Evolutionary conservation across 2,797 vertebrate species (phyloP).

Genomic region (Semotilus atromaculatus): DNA sequence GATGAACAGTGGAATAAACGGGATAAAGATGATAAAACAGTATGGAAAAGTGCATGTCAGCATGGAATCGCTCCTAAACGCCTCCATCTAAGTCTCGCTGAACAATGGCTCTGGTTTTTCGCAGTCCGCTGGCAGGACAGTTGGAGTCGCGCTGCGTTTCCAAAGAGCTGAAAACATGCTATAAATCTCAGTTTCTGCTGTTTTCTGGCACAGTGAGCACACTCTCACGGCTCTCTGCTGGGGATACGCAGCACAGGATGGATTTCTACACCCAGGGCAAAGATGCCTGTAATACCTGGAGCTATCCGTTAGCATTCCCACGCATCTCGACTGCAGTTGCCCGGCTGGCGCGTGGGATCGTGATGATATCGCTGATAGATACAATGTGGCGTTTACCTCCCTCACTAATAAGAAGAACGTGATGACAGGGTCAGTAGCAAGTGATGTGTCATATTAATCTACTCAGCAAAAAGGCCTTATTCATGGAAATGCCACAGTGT

Average conservation of each 20-base stretch:
- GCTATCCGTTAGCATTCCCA: neutral
- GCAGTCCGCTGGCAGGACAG: slow-evolving; percentile 35
- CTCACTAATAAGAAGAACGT: slow-evolving; percentile 3
- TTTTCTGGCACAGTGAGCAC: slow-evolving; percentile 28
- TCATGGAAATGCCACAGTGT: slow-evolving; percentile 30
- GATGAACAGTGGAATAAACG: neutral
- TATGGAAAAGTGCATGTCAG: slow-evolving; percentile 31
- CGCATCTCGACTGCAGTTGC: neutral
- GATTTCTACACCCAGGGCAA: neutral
- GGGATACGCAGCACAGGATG: neutral
- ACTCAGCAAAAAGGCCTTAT: neutral
- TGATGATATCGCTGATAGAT: neutral
- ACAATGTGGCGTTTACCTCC: slow-evolving; percentile 10
- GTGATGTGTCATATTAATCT: slow-evolving; percentile 37
- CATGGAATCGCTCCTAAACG: slow-evolving; percentile 13
- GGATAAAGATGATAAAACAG: slow-evolving; percentile 22
- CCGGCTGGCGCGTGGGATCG: neutral
- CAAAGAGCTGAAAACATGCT: slow-evolving; percentile 29
- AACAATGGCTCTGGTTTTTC: slow-evolving; percentile 44
- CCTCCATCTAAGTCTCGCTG: slow-evolving; percentile 21
- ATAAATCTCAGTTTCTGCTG: slow-evolving; percentile 44
- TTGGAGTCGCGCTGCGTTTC: slow-evolving; percentile 32
- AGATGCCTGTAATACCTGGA: neutral
- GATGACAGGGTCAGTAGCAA: slow-evolving; percentile 22
- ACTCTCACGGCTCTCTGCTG: neutral